Evolutionary conservation across 2,888 invertebrate species (phyloP), one percentile per base, ranked within the genome.

Genomic region (Antheraea yamamai): DNA sequence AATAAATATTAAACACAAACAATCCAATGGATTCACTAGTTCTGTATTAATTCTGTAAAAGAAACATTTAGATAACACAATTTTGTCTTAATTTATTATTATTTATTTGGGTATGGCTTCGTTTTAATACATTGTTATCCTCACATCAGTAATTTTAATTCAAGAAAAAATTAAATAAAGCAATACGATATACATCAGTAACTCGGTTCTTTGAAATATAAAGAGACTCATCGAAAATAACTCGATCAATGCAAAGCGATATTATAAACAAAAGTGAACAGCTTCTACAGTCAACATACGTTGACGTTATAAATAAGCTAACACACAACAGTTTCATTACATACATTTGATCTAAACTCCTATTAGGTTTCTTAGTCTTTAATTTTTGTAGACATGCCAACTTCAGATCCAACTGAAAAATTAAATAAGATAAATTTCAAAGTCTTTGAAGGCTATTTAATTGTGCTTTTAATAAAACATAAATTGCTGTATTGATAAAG

Each of bases 221-320:
- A 30, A 66, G 64, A 66, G 30, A 66, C 30, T 66, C 64, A 66
- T 66, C 26, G 30, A 66, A 66, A 66, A 66, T 66, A 66, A 66
- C 64, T 66, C 64, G 64, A 66, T 66, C 18, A 66, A 3, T 30
- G 30, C 64, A 30, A 66, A 8, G 64, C 64, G 26, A 66, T 66
- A 26, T 4, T 66, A 66, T 26, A 66, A 66, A 66, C 26, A 26
- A 16, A 14, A 30, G 18, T 30, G 16, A 30, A 6, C 64, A 66
- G 64, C 64, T 66, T 26, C 64, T 30, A 16, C 64, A 66, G 4
- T 66, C 8, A 4, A 26, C 64, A 26, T 64, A 12, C 18, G 1
- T n/a, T 64, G 26, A 12, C 18, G 6, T n/a, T 64, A 64, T 4
- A 26, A n/a, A 58, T 58, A 7, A 61, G 3, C 8, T 4, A 8